Evolutionary conservation across 1,140 invertebrate species (phyloP).

Genomic region (Spodoptera litura): DNA sequence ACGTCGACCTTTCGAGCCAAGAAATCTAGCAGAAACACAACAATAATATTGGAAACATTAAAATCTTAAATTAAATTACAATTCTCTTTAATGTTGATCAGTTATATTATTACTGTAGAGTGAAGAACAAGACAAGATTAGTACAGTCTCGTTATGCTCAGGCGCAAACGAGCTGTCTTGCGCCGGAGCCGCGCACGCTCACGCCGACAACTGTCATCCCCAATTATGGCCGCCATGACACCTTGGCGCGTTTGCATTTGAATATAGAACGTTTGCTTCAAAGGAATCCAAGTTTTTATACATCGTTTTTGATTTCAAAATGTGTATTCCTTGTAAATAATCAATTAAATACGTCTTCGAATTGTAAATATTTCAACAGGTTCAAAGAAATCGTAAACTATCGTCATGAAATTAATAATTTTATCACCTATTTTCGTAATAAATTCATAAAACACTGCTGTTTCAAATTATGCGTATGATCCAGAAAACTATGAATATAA

Average conservation of each 20-base stretch:
- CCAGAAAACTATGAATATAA: slow-evolving; percentile 1
- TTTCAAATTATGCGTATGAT: slow-evolving; percentile 10
- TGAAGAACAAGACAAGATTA: slow-evolving; percentile 71
- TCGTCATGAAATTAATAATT: slow-evolving; percentile 28
- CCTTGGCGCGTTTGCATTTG: slow-evolving; percentile 77
- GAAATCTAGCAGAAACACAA: slow-evolving; percentile 3
- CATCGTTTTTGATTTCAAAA: slow-evolving; percentile 51
- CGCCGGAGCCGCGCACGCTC: slow-evolving; percentile 53
- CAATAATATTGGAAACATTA: slow-evolving; percentile 24
- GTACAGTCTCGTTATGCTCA: slow-evolving; percentile 75
- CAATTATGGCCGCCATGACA: slow-evolving; percentile 83
- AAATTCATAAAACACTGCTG: slow-evolving; percentile 22
- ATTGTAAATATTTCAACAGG: slow-evolving; percentile 41
- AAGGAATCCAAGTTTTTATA: slow-evolving; percentile 58
- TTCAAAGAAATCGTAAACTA: slow-evolving; percentile 37
- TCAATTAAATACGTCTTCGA: slow-evolving; percentile 45
- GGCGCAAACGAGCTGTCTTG: slow-evolving; percentile 66
- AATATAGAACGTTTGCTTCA: slow-evolving; percentile 71
- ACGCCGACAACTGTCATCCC: slow-evolving; percentile 76
- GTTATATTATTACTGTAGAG: slow-evolving; percentile 69
- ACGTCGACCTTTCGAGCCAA: neutral
- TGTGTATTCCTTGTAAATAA: slow-evolving; percentile 47
- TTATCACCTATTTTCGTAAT: slow-evolving; percentile 36
- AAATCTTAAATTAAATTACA: slow-evolving; percentile 62
- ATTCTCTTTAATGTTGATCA: slow-evolving; percentile 58